A percentile compares a stretch with the other conserved stretches of the same genome.
Evolutionary conservation across 2,797 vertebrate genomes (phyloP).

Genomic region (Helostoma temminkii): DNA sequence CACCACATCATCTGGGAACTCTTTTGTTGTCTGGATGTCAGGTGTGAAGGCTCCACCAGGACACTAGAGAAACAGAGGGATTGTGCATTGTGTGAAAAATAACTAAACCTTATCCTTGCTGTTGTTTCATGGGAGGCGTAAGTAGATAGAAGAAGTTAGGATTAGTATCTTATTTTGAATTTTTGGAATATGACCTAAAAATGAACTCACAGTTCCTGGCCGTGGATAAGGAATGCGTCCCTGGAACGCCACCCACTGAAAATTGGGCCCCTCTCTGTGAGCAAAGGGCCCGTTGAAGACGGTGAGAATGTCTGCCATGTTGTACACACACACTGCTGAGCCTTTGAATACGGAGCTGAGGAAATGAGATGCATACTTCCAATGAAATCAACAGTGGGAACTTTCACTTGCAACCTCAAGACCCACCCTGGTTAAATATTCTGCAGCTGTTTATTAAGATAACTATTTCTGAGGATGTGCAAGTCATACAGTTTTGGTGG

Average conservation of each 20-base stretch:
- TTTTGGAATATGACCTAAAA: background rate
- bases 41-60: conserved; percentile 98
- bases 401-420: background rate
- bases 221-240: conserved; percentile 96
- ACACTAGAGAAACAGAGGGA: conserved; percentile 83
- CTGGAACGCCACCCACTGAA: conserved; percentile 96
- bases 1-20: conserved; percentile 98
- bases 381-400: conserved; percentile 25
- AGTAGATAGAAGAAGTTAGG: too few species aligned
- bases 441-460: conserved; percentile 25
- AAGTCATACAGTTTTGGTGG: conserved; percentile 41
- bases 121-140: background rate
- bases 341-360: conserved; percentile 97
- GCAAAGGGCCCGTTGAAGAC: conserved; percentile 98
- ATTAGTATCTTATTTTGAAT: background rate
- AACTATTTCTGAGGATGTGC: conserved; percentile 22
- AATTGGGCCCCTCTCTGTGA: conserved; percentile 96
- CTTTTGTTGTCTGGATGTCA: conserved; percentile 92
- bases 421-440: conserved; percentile 37
- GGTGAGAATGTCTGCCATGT: conserved; percentile 96
- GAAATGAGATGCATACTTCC: conserved; percentile 49
- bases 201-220: conserved; percentile 93
- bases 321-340: conserved; percentile 96
- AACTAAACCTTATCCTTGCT: background rate
- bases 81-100: background rate